Percentiles rank a stretch among this genome's conserved stretches.
Conservation (phyloP, 2,797 vertebrate species). For the Sebastes glaucus region DNA sequence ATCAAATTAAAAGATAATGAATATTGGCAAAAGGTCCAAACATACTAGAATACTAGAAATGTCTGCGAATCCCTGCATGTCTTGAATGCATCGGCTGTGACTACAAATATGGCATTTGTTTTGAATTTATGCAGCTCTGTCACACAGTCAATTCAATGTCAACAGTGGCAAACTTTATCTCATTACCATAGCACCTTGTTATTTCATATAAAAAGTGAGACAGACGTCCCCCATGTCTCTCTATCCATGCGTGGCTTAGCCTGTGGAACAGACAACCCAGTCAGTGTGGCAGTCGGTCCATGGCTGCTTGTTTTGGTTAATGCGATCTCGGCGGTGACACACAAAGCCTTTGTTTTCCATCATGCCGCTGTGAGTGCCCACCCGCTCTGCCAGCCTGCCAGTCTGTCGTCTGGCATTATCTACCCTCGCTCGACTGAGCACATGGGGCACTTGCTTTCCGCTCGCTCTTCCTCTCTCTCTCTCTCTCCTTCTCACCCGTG, state of each 20-base stretch:
- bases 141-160: slow-evolving; percentile 32
- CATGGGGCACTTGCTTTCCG: slow-evolving; percentile 41
- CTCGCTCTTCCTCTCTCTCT: slow-evolving; percentile 18
- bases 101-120: slow-evolving; percentile 17
- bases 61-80: not conserved
- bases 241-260: slow-evolving; percentile 34
- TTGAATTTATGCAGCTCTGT: slow-evolving; percentile 32
- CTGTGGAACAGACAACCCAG: slow-evolving; percentile 58
- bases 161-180: slow-evolving; percentile 33
- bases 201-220: slow-evolving; percentile 39
- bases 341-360: slow-evolving; percentile 77
- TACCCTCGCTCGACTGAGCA: slow-evolving; percentile 65
- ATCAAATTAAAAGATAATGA: not conserved
- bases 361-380: slow-evolving; percentile 72
- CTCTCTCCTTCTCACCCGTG: slow-evolving; percentile 31
- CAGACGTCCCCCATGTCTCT: slow-evolving; percentile 30
- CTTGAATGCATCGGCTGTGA: not conserved
- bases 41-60: not conserved
- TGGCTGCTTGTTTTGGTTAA: slow-evolving; percentile 75
- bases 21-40: not conserved
- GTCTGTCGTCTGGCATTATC: slow-evolving; percentile 78
- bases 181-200: slow-evolving; percentile 31
- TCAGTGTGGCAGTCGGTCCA: slow-evolving; percentile 54
- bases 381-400: slow-evolving; percentile 75
- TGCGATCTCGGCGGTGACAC: slow-evolving; percentile 71